A percentile compares a stretch with the other conserved stretches of the same genome.
phyloP scores from a whole-genome alignment of 2,888 invertebrate genomes.

The Drosophila anomelani region DNA sequence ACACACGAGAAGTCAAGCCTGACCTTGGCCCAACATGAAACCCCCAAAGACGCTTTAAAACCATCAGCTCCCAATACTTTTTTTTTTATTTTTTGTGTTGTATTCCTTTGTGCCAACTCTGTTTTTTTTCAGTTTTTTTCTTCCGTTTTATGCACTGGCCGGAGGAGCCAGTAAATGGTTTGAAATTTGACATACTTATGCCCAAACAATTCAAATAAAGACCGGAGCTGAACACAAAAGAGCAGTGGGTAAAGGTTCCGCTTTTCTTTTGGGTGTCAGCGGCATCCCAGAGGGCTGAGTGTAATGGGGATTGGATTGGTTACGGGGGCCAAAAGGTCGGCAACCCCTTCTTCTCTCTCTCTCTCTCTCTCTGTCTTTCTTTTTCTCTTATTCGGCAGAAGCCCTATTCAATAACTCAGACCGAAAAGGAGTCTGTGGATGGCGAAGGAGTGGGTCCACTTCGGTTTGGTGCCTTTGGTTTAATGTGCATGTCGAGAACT shows the following conservation, averaged over 20 bases:
- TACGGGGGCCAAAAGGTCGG: slow-evolving; percentile 61
- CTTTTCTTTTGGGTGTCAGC: slow-evolving; percentile 41
- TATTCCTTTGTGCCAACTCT: background rate
- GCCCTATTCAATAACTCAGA: slow-evolving; percentile 65
- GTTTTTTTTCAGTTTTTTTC: background rate
- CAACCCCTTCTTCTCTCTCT: slow-evolving; percentile 48
- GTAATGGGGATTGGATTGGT: slow-evolving; percentile 24
- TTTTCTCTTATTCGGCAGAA: slow-evolving; percentile 11
- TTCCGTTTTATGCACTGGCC: slow-evolving; percentile 44
- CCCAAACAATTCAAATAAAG: slow-evolving; percentile 71
- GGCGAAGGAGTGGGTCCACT: slow-evolving; percentile 7
- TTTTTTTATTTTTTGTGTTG: background rate
- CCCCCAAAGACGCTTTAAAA: slow-evolving; percentile 44
- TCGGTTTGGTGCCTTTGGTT: slow-evolving; percentile 42
- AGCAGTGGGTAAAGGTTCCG: slow-evolving; percentile 47
- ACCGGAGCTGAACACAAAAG: slow-evolving; percentile 67
- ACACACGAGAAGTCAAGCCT: background rate
- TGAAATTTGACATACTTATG: slow-evolving; percentile 81
- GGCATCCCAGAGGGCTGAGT: slow-evolving; percentile 15
- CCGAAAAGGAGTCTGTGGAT: slow-evolving; percentile 3
- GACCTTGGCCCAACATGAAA: slow-evolving; percentile 29
- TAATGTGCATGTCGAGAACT: slow-evolving; percentile 70
- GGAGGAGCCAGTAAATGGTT: slow-evolving; percentile 53
- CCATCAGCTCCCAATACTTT: slow-evolving; percentile 32
- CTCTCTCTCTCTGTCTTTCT: background rate